Base-by-base conservation (phyloP, 2,797 vertebrate species). In the Ctenopoma multispine region DNA sequence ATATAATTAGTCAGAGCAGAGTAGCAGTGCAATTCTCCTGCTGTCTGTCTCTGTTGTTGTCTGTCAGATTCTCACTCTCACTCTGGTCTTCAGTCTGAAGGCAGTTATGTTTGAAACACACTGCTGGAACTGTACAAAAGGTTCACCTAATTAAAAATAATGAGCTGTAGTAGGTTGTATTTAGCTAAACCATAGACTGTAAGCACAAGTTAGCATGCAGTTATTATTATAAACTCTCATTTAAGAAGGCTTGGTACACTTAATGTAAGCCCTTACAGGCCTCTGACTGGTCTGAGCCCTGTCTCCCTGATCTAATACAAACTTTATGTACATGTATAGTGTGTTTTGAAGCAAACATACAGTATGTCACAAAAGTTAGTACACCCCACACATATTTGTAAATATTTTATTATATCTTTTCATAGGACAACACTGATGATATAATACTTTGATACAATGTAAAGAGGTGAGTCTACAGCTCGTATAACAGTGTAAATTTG, bases 1-100 rank as follows among this genome's bases (percentile, higher is more conserved):
- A 63, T 72, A 34, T 83, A 80, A 84, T 88, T 78, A 81, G 78
- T 77, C 64, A 84, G 63, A 62, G 67, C 64, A 84, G 63, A 62
- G 67, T 41, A 64, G 55, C 51, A 3, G 18, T 53, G 50, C 46
- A 29, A 15, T 63, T 75, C 69, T 80, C 38, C 65, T 66, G 81
- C 64, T 82, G 82, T 75, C 75, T 70, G 54, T 82, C 66, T 81
- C 55, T 49, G 46, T 76, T 72, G 58, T 63, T 73, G 76, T 80
- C 76, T 82, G 40, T 82, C 54, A 81, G 48, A 81, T 66, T 68
- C 50, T 76, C 73, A 66, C 60, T 43, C 41, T 43, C 41, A 17
- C 41, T 17, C 62, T 50, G 47, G 44, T 62, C 9, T 76, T 31
- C 24, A 24, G 57, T 70, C 51, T 80, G 59, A 78, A 54, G 47